phyloP scores from a whole-genome alignment of 92 coral and sea anemone species.

The Epizoanthus rinbou region DNA sequence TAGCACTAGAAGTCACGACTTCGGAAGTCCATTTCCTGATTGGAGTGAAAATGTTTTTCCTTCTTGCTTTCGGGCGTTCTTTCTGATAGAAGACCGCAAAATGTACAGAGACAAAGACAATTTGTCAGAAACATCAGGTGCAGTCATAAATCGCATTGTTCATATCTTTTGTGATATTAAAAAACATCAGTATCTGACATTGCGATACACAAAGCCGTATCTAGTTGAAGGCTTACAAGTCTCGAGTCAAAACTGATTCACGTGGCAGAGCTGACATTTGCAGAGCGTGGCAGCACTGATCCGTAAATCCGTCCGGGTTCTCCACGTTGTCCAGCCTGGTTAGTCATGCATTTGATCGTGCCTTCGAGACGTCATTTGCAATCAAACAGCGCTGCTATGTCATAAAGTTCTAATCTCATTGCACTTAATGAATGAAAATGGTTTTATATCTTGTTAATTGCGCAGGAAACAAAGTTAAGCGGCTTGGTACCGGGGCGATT shows the following conservation, averaged over 20 bases:
- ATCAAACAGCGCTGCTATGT: not conserved
- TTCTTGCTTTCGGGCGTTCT: not conserved
- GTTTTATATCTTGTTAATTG: not conserved
- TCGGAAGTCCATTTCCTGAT: slow-evolving; percentile 4
- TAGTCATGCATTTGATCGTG: not conserved
- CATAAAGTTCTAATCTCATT: not conserved
- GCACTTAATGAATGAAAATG: not conserved
- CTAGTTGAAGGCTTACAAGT: slow-evolving; percentile 2
- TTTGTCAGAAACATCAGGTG: not conserved
- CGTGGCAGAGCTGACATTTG: slow-evolving; percentile 15
- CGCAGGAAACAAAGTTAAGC: slow-evolving; percentile 8
- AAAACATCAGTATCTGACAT: slow-evolving; percentile 8
- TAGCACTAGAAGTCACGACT: slow-evolving; percentile 17
- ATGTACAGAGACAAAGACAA: not conserved
- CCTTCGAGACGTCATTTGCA: not conserved
- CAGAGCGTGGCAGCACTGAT: slow-evolving; percentile 45
- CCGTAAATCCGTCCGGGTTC: slow-evolving; percentile 10
- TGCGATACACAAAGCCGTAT: not conserved
- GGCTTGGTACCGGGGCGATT: slow-evolving; percentile 15
- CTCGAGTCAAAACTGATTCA: slow-evolving; percentile 25
- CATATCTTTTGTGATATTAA: not conserved
- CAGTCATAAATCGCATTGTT: not conserved
- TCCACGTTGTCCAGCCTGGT: too few species aligned
- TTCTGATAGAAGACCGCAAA: not conserved
- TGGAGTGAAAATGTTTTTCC: slow-evolving; percentile 26